phyloP scores from a whole-genome alignment of 2,113 vertebrate species.

The Platichthys stellatus region DNA sequence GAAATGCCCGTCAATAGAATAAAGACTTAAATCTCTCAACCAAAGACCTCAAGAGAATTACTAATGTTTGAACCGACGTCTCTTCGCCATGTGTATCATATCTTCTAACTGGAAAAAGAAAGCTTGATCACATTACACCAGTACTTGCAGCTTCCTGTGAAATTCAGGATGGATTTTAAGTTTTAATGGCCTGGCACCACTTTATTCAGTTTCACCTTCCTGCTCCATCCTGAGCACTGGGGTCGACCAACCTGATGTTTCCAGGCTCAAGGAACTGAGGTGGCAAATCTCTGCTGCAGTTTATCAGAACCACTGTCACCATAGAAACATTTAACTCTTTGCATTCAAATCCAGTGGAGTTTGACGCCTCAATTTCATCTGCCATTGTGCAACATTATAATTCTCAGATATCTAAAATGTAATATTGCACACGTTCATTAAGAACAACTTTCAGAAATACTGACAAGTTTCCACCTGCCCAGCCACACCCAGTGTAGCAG shows the following conservation, averaged over 20 bases:
- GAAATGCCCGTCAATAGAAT: background rate
- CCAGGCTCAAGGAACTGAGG: background rate
- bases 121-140: too few species aligned
- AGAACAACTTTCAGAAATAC: conserved; percentile 22
- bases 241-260: background rate
- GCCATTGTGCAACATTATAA: too few species aligned
- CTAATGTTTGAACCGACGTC: background rate
- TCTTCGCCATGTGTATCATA: too few species aligned
- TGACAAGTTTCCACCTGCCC: background rate
- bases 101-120: too few species aligned
- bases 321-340: too few species aligned
- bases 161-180: background rate
- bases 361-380: too few species aligned
- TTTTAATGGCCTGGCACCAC: background rate
- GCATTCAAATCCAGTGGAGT: too few species aligned
- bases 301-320: background rate
- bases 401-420: background rate
- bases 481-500: conserved; percentile 22
- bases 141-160: too few species aligned
- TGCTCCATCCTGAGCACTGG: background rate
- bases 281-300: too few species aligned
- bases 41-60: background rate
- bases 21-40: too few species aligned
- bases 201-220: background rate
- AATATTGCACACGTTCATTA: background rate